A percentile compares a stretch with the other conserved stretches of the same genome.
Evolutionary conservation across 2,888 invertebrate species (phyloP).

Genomic region (Zaprionus lineosus): DNA sequence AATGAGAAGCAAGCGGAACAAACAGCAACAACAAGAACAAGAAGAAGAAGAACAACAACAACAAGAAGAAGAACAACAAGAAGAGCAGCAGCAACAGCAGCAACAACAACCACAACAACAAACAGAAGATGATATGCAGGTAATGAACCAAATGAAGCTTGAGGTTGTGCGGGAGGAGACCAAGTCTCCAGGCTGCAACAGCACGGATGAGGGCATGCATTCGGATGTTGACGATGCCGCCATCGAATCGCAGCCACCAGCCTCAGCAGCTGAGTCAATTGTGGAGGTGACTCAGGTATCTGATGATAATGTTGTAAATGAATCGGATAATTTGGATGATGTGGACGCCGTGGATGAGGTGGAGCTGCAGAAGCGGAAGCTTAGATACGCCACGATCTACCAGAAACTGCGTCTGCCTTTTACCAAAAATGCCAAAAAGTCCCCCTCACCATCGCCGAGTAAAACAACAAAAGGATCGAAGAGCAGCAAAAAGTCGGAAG

Average conservation of each 20-base stretch:
- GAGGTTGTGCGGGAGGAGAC: conserved; percentile 66
- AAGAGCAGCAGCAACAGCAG: conserved; percentile 5
- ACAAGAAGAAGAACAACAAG: neutral
- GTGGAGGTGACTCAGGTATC: conserved; percentile 4
- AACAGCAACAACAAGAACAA: conserved; percentile 14
- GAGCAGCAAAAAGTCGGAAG: neutral
- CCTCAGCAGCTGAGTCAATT: conserved; percentile 4
- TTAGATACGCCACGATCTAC: conserved; percentile 79
- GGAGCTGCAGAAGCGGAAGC: conserved; percentile 71
- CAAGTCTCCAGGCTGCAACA: conserved; percentile 54
- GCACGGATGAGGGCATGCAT: conserved; percentile 18
- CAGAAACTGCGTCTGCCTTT: conserved; percentile 79
- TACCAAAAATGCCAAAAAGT: conserved; percentile 55
- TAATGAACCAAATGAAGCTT: conserved; percentile 29
- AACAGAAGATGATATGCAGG: neutral
- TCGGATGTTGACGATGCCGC: conserved; percentile 28
- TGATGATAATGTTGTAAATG: conserved; percentile 5
- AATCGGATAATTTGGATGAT: conserved; percentile 2
- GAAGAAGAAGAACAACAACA: conserved; percentile 5
- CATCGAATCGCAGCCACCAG: conserved; percentile 38
- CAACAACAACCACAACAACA: conserved; percentile 12
- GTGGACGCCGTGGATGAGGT: conserved; percentile 32
- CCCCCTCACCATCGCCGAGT: conserved; percentile 18
- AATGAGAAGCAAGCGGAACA: conserved; percentile 27
- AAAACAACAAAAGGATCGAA: neutral